These are phyloP conservation scores for Luperina testacea DNA, from an alignment of 2,888 invertebrate species.

Conservation along the genomic window DNA sequence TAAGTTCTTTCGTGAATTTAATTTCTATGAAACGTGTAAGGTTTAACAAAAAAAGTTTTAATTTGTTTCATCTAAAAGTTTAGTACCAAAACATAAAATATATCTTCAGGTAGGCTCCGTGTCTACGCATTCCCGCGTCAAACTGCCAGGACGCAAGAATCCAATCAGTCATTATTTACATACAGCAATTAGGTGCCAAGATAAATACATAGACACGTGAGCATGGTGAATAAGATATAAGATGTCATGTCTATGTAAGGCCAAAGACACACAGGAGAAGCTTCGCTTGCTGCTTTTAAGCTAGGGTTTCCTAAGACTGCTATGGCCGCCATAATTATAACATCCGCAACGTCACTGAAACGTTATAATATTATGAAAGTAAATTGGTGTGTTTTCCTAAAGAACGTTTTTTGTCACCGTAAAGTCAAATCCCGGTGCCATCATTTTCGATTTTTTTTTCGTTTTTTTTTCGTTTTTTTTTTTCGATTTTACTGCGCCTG, in stretches of 20 bases:
- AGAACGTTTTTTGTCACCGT: too few relatives aligned
- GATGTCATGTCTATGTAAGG: conserved; percentile 6
- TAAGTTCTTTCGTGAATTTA: too few relatives aligned
- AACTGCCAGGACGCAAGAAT: not conserved
- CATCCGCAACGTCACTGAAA: not conserved
- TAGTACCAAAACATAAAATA: not conserved
- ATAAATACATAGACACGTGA: conserved; percentile 5
- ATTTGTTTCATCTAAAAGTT: not conserved
- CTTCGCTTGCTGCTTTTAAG: not conserved
- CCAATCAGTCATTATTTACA: conserved; percentile 8
- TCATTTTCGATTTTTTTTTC: too few relatives aligned
- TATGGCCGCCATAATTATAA: not conserved
- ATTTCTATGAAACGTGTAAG: not conserved
- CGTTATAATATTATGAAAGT: not conserved
- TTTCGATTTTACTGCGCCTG: too few relatives aligned
- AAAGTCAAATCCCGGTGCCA: too few relatives aligned
- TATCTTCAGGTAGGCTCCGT: too few relatives aligned
- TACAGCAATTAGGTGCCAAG: conserved; percentile 18
- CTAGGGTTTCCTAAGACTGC: not conserved
- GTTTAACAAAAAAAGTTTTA: too few relatives aligned
- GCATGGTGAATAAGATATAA: conserved; percentile 13
- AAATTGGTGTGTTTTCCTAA: too few relatives aligned
- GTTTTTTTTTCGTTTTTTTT: too few relatives aligned
- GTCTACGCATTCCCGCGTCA: not conserved
- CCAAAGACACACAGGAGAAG: not conserved